Evolutionary conservation across 2,888 invertebrate genomes (phyloP).

Genomic region (Tetramorium bicarinatum): DNA sequence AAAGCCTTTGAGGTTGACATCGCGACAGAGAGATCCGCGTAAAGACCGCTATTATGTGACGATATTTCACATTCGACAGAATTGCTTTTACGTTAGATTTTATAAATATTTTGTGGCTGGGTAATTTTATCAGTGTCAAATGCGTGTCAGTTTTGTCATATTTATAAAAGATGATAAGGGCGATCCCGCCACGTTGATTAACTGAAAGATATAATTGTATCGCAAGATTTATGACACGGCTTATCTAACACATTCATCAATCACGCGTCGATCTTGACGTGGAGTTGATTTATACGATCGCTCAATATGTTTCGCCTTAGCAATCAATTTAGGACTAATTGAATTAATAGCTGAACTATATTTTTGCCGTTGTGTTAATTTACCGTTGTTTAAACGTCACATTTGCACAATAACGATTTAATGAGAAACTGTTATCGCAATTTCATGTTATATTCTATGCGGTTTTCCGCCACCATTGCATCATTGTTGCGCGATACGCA

Average conservation of each 20-base stretch:
- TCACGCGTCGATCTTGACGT: conserved; percentile 22
- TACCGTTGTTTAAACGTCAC: not conserved
- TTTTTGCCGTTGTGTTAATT: not conserved
- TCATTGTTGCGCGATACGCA: conserved; percentile 33
- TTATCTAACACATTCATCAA: conserved; percentile 30
- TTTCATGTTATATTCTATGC: conserved; percentile 13
- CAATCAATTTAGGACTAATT: not conserved
- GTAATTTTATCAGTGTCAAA: not conserved
- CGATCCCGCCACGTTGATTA: not conserved
- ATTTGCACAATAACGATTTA: conserved; percentile 26
- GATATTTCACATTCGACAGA: not conserved
- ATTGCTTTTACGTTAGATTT: not conserved
- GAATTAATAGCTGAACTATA: conserved; percentile 18
- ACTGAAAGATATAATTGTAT: conserved; percentile 19
- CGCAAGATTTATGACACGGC: conserved; percentile 35
- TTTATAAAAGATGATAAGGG: not conserved
- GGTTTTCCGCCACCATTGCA: conserved; percentile 5
- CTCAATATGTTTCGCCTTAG: conserved; percentile 4
- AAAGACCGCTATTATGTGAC: not conserved
- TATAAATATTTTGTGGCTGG: not conserved
- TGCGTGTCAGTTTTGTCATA: conserved; percentile 2
- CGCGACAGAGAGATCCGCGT: not conserved
- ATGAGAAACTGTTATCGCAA: conserved; percentile 12
- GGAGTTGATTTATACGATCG: conserved; percentile 14
- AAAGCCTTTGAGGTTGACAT: not conserved